Conservation (phyloP, 2,797 vertebrate genomes). For the Xenopus petersii region DNA sequence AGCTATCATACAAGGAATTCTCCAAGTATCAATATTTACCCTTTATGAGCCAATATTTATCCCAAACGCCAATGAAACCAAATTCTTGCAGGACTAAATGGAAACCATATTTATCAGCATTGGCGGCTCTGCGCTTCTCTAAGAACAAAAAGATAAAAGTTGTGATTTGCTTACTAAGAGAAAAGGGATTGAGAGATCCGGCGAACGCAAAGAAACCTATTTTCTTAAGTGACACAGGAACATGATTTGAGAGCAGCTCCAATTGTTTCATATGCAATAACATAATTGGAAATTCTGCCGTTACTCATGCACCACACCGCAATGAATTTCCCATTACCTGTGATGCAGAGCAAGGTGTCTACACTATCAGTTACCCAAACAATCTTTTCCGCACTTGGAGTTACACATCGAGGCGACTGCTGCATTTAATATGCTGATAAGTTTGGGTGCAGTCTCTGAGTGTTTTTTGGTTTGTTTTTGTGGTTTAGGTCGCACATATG, state of each 20-base stretch:
- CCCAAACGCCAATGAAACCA: no score
- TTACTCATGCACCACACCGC: slow-evolving; percentile 24
- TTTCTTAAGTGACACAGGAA: slow-evolving; percentile 46
- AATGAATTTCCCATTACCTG: slow-evolving; percentile 42
- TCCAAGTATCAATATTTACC: no score
- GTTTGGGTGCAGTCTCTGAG: no score
- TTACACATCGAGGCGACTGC: neutral
- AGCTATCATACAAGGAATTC: no score
- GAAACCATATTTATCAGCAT: no score
- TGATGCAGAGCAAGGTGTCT: slow-evolving; percentile 3
- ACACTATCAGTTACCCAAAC: slow-evolving; percentile 27
- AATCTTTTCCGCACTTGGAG: neutral
- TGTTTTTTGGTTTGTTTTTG: no score
- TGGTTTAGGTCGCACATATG: no score
- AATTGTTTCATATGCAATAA: slow-evolving; percentile 48
- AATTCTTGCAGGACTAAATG: no score
- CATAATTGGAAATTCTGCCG: slow-evolving; percentile 40
- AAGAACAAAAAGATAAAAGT: neutral
- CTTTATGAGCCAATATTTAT: no score
- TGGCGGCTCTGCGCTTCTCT: no score
- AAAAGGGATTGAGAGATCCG: slow-evolving; percentile 29
- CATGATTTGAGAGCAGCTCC: slow-evolving; percentile 42
- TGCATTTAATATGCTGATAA: no score
- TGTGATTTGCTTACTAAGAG: slow-evolving; percentile 24
- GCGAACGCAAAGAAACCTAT: slow-evolving; percentile 24